Evolutionary conservation across 2,113 vertebrate genomes (phyloP).

Genomic region (Physeter macrocephalus): DNA sequence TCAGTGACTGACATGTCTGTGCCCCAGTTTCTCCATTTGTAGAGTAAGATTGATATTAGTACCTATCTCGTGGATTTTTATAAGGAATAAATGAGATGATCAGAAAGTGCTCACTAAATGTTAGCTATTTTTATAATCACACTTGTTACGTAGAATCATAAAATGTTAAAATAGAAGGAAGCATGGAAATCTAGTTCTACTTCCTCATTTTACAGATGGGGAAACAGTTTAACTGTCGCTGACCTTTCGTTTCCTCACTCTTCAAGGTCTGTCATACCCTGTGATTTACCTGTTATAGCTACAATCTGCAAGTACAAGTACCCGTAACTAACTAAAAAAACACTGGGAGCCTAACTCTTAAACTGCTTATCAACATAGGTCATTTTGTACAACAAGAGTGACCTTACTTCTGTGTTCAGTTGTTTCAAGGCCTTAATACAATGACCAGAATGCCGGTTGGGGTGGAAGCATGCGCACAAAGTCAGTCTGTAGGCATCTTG

Average conservation of each 20-base stretch:
- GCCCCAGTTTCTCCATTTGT: not conserved
- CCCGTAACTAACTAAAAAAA: not conserved
- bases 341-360: not conserved
- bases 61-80: not conserved
- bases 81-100: not conserved
- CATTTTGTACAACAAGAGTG: not conserved
- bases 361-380: not conserved
- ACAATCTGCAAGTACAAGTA: not conserved
- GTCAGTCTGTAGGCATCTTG: not conserved
- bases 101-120: not conserved
- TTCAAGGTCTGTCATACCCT: not conserved
- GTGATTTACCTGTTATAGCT: not conserved
- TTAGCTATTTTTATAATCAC: conserved; percentile 20
- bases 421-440: not conserved
- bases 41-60: not conserved
- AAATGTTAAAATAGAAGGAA: not conserved
- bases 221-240: not conserved
- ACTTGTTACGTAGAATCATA: not conserved
- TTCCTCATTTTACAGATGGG: not conserved
- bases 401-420: not conserved
- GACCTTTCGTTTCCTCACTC: not conserved
- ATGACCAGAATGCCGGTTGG: not conserved
- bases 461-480: not conserved
- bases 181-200: not conserved
- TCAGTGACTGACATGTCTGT: not conserved